Percentiles rank a stretch among this genome's conserved stretches.
Evolutionary conservation across 2,888 invertebrate genomes (phyloP).

Genomic region (Coremacera marginata): DNA sequence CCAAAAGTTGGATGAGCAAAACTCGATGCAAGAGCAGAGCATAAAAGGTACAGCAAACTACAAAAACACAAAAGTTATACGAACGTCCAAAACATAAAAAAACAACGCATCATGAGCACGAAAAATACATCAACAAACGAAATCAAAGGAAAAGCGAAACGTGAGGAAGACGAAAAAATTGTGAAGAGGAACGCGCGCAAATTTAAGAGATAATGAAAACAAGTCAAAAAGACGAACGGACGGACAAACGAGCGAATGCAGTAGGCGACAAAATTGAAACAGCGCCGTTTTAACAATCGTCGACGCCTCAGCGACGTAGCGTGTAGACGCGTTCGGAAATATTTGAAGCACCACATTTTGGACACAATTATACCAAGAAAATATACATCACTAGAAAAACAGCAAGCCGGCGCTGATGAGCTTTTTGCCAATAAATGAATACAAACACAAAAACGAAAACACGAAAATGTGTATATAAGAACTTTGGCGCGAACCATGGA

Average conservation of each 20-base stretch:
- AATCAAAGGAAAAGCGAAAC: not conserved
- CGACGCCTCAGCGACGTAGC: not conserved
- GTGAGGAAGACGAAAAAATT: not conserved
- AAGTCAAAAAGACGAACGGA: not conserved
- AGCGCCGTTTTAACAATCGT: not conserved
- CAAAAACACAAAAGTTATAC: conserved; percentile 59
- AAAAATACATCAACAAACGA: conserved; percentile 48
- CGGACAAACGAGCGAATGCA: not conserved
- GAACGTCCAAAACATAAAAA: conserved; percentile 55
- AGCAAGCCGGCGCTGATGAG: not conserved
- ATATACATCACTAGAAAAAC: not conserved
- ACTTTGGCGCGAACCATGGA: conserved; percentile 38
- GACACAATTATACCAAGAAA: not conserved
- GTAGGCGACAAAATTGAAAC: not conserved
- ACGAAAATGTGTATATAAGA: conserved; percentile 30
- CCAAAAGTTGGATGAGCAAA: not conserved
- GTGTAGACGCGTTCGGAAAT: not conserved
- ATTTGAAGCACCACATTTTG: not conserved
- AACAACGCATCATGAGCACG: conserved; percentile 36
- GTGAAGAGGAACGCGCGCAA: conserved; percentile 18
- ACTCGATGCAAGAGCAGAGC: not conserved
- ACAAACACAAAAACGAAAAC: conserved; percentile 39
- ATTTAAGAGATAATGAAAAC: conserved; percentile 10
- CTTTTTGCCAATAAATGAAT: conserved; percentile 2
- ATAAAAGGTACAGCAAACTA: conserved; percentile 62